These are phyloP conservation scores for Macrosteles quadrilineatus DNA, from an alignment of 1,140 invertebrate species.

Conservation along the genomic window DNA sequence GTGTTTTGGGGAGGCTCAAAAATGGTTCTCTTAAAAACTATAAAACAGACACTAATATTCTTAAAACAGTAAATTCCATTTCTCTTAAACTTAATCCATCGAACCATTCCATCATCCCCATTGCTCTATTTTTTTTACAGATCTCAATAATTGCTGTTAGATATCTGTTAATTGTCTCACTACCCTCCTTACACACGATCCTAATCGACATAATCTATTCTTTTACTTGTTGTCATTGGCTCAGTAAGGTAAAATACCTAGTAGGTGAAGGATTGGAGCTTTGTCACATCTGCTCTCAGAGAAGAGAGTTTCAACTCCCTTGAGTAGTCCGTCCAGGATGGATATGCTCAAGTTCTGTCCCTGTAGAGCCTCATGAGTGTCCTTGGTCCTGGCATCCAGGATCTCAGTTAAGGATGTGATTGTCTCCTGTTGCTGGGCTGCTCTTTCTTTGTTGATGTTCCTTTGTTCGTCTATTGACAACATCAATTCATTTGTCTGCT, in stretches of 20 bases:
- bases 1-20: too few species aligned
- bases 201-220: too few species aligned
- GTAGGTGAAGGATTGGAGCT: conserved; percentile 66
- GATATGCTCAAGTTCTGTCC: conserved; percentile 53
- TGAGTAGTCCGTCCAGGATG: conserved; percentile 55
- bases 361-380: conserved; percentile 55
- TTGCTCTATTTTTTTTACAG: too few species aligned
- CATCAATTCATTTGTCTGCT: conserved; percentile 66
- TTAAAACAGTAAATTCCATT: too few species aligned
- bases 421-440: conserved; percentile 54
- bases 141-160: too few species aligned
- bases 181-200: too few species aligned
- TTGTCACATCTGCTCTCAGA: conserved; percentile 63
- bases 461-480: conserved; percentile 59
- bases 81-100: too few species aligned
- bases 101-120: too few species aligned
- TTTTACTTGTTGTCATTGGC: too few species aligned
- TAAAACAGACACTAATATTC: too few species aligned
- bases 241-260: conserved; percentile 51
- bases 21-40: too few species aligned
- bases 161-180: too few species aligned
- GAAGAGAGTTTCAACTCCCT: conserved; percentile 61
- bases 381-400: conserved; percentile 48
- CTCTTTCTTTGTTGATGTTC: conserved; percentile 50
- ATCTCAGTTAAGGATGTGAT: conserved; percentile 49